Base-by-base conservation (phyloP, 1,140 invertebrate genomes). In the Dreissena rostriformis region DNA sequence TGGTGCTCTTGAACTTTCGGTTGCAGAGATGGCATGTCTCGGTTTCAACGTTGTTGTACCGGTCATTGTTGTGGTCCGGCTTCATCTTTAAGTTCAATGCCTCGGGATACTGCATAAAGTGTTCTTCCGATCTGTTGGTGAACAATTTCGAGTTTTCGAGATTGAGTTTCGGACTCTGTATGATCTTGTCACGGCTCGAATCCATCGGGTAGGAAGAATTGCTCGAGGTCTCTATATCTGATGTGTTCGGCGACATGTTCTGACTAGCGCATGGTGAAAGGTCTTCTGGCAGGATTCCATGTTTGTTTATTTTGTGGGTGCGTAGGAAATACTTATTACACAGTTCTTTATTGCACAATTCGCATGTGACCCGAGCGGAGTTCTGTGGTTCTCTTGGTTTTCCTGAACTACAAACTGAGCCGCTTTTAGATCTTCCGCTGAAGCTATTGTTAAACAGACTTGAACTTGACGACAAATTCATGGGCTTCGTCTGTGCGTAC, bases 291-390 rank as follows among this genome's bases (percentile, higher is more conserved):
- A 87, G 95, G 67, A 99, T 98, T 0, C 98, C 98, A 92, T 99
- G 98, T 8, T 98, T 99, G 93, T 99, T 99, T 92, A 97, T 95
- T 88, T 98, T 97, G 92, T 99, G 98, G 22, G 97, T 98, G 51
- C 97, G 95, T 24, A 99, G 93, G 91, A 98, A 98, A 91, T 98
- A 98, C 91, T 98, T 98, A 92, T 98, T 99, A 94, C 99, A 99
- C 55, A 94, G 92, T 86, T 99, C 98, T 94, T 99, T 99, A 93
- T 99, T 99, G 94, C 99, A 99, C 82, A 99, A 98, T 91, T 99
- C 98, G 93, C 99, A 99, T 91, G 98, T 98, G 88, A 91, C 95
- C 90, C 86, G 94, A 22, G 93, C 97, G 97, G 92, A 98, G 97
- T 94, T 98, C 17, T 91, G 89, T 19, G 91, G 90, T 75, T 92